phyloP scores from a whole-genome alignment of 2,797 vertebrate species.

The Falco columbarius region DNA sequence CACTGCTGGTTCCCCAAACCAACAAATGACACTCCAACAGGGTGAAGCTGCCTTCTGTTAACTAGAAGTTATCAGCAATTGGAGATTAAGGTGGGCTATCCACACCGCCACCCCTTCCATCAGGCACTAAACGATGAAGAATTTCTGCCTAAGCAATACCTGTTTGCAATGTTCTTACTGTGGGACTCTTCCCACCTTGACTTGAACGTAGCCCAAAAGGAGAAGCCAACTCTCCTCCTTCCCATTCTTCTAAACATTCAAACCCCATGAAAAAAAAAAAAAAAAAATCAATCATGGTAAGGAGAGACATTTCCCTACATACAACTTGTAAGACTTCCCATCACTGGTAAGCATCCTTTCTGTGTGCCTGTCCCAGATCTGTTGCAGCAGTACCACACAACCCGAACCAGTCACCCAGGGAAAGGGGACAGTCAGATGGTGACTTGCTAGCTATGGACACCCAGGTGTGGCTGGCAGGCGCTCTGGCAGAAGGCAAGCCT shows the following conservation, averaged over 20 bases:
- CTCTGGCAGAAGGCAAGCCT: background rate
- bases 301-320: background rate
- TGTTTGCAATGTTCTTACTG: background rate
- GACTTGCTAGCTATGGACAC: rapidly evolving
- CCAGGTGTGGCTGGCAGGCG: background rate
- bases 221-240: background rate
- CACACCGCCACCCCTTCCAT: background rate
- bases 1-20: background rate
- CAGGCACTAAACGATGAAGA: background rate
- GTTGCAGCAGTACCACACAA: rapidly evolving
- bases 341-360: background rate
- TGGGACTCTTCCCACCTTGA: background rate
- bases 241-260: background rate
- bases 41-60: background rate
- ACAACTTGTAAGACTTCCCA: background rate
- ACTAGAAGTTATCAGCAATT: background rate
- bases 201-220: background rate
- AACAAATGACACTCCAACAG: background rate
- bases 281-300: background rate
- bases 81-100: background rate
- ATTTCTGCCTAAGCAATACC: background rate
- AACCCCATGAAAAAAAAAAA: background rate
- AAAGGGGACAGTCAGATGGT: background rate
- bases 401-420: background rate
- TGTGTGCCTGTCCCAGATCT: background rate